These are phyloP conservation scores for Magallana ariakensis DNA, from an alignment of 1,140 invertebrate species.

Conservation along the genomic window DNA sequence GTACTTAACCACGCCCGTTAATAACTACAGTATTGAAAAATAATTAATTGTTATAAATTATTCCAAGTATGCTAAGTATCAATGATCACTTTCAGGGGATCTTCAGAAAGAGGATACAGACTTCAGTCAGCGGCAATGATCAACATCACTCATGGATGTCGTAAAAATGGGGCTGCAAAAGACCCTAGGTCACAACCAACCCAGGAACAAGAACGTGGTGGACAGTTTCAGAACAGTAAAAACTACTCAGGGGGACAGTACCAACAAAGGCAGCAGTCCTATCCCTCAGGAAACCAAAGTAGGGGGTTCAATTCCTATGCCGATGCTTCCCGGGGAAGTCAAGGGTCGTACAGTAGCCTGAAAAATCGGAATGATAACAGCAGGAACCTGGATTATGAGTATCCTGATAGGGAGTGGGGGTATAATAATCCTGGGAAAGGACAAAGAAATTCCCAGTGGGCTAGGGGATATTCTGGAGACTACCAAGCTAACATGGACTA, in stretches of 20 bases:
- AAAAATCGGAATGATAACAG: slow-evolving; percentile 34
- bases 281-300: slow-evolving; percentile 37
- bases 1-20: too few species aligned
- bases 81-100: slow-evolving; percentile 63
- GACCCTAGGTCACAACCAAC: slow-evolving; percentile 4
- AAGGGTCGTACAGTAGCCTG: slow-evolving; percentile 19
- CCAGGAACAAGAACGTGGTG: neutral
- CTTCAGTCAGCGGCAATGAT: slow-evolving; percentile 82
- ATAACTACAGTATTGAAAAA: too few species aligned
- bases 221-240: neutral
- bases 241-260: neutral
- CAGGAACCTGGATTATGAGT: neutral
- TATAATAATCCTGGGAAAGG: slow-evolving; percentile 7
- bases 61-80: too few species aligned
- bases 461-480: neutral
- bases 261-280: slow-evolving; percentile 42
- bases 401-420: neutral
- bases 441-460: neutral
- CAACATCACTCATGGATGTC: slow-evolving; percentile 82
- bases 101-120: slow-evolving; percentile 79
- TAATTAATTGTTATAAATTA: too few species aligned
- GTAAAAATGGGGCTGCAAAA: slow-evolving; percentile 60
- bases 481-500: slow-evolving; percentile 37
- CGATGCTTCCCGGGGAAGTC: neutral
- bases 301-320: neutral